Base-by-base conservation (phyloP, 2,113 vertebrate genomes). In the Dunckerocampus dactyliophorus region DNA sequence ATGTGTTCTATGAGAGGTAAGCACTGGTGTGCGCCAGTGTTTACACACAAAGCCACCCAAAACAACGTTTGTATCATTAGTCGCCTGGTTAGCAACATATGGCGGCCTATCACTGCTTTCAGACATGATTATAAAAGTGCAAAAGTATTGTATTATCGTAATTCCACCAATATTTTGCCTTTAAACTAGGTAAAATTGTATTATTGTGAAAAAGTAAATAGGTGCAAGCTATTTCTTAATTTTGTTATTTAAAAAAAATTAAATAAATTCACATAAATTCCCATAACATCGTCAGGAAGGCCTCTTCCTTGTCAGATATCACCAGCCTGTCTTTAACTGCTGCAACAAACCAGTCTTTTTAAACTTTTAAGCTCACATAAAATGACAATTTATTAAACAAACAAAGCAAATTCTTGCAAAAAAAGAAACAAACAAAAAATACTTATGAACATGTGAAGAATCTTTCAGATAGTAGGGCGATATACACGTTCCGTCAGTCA, bases 371-470 rank as follows among this genome's bases (percentile, higher is more conserved):
- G 91, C 37, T 96, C 91, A 91, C 92, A 93, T 88, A 89, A 92
- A 95, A 97, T 91, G 92, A 92, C 90, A 90, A 98, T 99, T 92
- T 98, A 95, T 96, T 95, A 95, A 97, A 97, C 92, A 95, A 94
- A 95, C 91, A 96, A 94, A 92, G 91, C 91, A 92, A 92, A 92
- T 94, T 92, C 94, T 95, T 95, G 92, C 92, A 88, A 60, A 60
- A 59, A 58, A 58, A 1, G 2, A 49, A 54, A 45, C 8, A 59
- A 45, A 59, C 43, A 43, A 58, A 59, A 92, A 91, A 68, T 93
- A 97, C 91, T 92, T 88, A 92, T 92, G 89, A 94, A 95, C 90
- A 95, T 92, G 90, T 87, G 75, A 90, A 87, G 80, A 88, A 91
- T 91, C 88, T 92, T 92, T 89, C 91, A 93, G 93, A 96, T 91